Conservation (phyloP, 2,888 invertebrate genomes). For the Eucera pruinosa region DNA sequence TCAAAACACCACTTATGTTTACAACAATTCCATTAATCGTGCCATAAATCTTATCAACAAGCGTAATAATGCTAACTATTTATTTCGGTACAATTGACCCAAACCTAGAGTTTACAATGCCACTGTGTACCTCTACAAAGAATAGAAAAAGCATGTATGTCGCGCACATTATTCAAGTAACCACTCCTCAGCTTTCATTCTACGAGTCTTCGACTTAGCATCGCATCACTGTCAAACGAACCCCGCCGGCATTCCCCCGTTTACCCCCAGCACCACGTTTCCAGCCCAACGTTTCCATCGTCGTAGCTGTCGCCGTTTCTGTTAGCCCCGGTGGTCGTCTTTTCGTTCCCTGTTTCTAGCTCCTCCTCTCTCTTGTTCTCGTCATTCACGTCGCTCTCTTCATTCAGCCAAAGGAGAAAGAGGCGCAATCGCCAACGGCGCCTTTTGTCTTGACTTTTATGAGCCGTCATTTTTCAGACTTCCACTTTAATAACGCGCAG, state of each 20-base stretch:
- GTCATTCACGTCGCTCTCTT: neutral
- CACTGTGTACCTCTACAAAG: too few species aligned
- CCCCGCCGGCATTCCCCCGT: neutral
- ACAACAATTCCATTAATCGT: too few species aligned
- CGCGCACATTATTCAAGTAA: constrained; percentile 17
- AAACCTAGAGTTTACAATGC: too few species aligned
- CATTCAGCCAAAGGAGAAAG: constrained; percentile 17
- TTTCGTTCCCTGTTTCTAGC: neutral
- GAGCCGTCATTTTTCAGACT: constrained; percentile 74
- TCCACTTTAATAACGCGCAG: constrained; percentile 73
- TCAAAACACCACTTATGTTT: too few species aligned
- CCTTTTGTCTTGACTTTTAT: constrained; percentile 75
- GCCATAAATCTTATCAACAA: too few species aligned
- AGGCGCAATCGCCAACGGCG: constrained; percentile 69
- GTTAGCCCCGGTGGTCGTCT: neutral
- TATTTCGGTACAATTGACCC: too few species aligned
- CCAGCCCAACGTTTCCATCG: constrained; percentile 30
- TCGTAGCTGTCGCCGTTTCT: neutral
- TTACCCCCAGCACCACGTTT: constrained; percentile 1
- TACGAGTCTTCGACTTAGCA: constrained; percentile 19
- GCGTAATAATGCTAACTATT: too few species aligned
- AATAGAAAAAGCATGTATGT: too few species aligned
- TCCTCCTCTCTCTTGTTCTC: too few species aligned
- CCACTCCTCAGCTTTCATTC: constrained; percentile 58
- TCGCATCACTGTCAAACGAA: constrained; percentile 23